Base-by-base conservation (phyloP, 2,113 vertebrate genomes). In the Myrmecobius fasciatus region DNA sequence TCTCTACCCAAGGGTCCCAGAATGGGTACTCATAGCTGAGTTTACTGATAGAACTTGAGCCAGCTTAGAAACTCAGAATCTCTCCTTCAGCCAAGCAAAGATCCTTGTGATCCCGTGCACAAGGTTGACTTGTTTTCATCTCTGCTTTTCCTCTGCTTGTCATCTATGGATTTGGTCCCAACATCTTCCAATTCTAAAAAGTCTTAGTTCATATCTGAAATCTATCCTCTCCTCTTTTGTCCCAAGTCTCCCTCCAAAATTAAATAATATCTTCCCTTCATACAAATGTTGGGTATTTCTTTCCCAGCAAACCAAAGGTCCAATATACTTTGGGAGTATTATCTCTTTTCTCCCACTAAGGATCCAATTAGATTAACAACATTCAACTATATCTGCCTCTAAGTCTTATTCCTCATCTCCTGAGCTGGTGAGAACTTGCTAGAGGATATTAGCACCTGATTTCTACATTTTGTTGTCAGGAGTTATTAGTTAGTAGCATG, bases 381-480 rank as follows among this genome's bases (percentile, higher is more conserved):
- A 83, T 47, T 94, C 48, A 92, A n/a, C n/a, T 8, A 83, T n/a
- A 20, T 43, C 67, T 83, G 48, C 51, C 43, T 8, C 75, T 51
- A 31, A 28, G 56, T 52, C 24, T 60, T 54, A 52, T 91, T 93
- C 52, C 52, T n/a, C 53, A 36, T 91, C 91, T 96, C n/a, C n/a
- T 48, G 67, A 93, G 52, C n/a, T 54, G 53, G 67, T 88, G 89
- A 95, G 67, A 92, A 91, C 46, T 46, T 97, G 75, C 53, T 95
- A 46, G 51, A 92, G 20, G 92, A 91, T 93, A 52, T 96, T 90
- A 92, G 51, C 47, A 47, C 91, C 90, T 93, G 7, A 49, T 94
- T 94, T 91, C 67, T 93, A 51, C 49, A 83, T 95, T 92, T 8
- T n/a, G 49, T 91, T 96, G 90, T 95, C 89, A 94, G 90, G 93